phyloP scores from a whole-genome alignment of 2,113 vertebrate genomes.

The Clarias macrocephalus region DNA sequence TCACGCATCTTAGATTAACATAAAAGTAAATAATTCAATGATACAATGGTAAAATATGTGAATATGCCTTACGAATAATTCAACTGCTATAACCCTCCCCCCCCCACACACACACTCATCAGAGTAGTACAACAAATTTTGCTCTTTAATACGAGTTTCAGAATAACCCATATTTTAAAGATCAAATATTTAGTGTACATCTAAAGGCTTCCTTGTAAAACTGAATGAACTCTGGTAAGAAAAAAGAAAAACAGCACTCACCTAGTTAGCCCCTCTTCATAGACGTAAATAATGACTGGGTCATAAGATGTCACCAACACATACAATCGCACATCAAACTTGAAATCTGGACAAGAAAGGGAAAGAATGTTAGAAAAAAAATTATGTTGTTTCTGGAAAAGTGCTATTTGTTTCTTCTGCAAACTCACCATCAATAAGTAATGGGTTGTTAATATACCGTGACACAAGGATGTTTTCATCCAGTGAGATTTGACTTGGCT shows the following conservation, averaged over 20 bases:
- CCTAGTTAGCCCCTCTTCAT: constrained; percentile 95
- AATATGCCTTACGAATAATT: neutral
- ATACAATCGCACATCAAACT: constrained; percentile 94
- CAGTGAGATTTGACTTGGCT: constrained; percentile 93
- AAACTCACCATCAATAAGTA: constrained; percentile 91
- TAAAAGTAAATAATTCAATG: neutral
- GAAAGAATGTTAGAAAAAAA: neutral
- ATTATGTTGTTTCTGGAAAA: neutral
- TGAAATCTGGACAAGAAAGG: constrained; percentile 80
- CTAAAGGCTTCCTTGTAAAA: neutral
- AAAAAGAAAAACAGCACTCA: constrained; percentile 60
- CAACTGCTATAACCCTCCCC: neutral
- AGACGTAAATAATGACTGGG: constrained; percentile 90
- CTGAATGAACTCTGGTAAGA: neutral
- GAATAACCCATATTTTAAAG: neutral
- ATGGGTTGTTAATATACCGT: constrained; percentile 89
- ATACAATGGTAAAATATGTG: neutral
- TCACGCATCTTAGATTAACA: neutral
- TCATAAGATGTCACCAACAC: constrained; percentile 96
- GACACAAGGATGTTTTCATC: constrained; percentile 95
- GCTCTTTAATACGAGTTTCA: neutral
- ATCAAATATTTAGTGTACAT: neutral
- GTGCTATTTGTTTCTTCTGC: neutral
- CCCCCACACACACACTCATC: no score
- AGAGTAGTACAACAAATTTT: neutral